Evolutionary conservation across 2,113 vertebrate species (phyloP), one percentile per base, ranked within the genome.

Genomic region (Mormoops blainvillei): DNA sequence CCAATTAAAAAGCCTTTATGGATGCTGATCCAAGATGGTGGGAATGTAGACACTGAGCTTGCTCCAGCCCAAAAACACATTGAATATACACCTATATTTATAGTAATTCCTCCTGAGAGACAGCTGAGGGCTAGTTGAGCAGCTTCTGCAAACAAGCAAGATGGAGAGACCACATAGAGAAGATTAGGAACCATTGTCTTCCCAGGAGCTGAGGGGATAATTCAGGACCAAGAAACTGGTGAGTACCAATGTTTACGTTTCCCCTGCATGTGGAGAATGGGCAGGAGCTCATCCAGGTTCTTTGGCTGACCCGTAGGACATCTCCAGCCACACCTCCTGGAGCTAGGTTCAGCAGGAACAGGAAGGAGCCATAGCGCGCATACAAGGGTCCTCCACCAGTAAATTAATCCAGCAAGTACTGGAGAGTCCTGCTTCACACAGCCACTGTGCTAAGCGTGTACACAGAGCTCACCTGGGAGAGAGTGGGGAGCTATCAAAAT

Each of bases 1-100:
- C 71, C 91, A 87, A 81, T 94, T 94, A 96, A 84, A 97, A 95
- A 74, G 52, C 58, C 52, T 90, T 87, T 92, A 77, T 93, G 50
- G 71, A 18, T 26, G 26, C 26, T 31, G 13, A 13, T 74, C 41
- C 71, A 74, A 74, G 71, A 74, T 74, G 71, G 71, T 28, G 43
- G 26, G 24, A 31, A 74, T 3, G 15, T 74, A 74, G 41, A 45
- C 71, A 45, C 41, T 45, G 71, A 45, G 41, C 38, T 45, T 74
- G 71, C 41, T 43, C 14, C 71, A 45, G 28, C 13, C 71, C 24
- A 73, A 45, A 26, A 45, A 73, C 13, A 74, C 26, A 70, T 45
- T 74, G 71, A 74, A 31, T 31, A 45, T 74, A 45, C 7, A 31
- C 41, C 41, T 74, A 45, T 74, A 31, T 45, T 76, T 45, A 28